Evolutionary conservation across 2,888 invertebrate genomes (phyloP).

Genomic region (Anoncus sp.): DNA sequence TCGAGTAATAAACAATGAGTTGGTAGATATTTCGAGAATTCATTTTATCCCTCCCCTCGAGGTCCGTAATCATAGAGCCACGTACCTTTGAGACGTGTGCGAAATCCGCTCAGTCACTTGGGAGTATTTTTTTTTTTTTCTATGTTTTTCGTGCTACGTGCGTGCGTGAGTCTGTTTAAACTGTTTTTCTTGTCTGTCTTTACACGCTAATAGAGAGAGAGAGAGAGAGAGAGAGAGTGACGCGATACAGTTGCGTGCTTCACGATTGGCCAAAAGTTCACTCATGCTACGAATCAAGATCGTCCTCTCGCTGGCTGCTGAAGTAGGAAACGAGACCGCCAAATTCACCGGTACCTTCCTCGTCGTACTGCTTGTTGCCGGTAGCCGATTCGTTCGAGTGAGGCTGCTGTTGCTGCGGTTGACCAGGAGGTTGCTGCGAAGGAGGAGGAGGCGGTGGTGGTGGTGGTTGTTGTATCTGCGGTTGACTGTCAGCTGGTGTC

Average conservation of each 20-base stretch:
- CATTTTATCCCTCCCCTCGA: slow-evolving; percentile 4
- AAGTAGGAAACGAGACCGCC: slow-evolving; percentile 96
- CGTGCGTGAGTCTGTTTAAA: background rate
- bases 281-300: slow-evolving; percentile 90
- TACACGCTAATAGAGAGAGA: background rate
- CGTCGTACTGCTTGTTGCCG: slow-evolving; percentile 83
- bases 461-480: slow-evolving; percentile 67
- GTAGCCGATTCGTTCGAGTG: slow-evolving; percentile 70
- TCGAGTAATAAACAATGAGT: slow-evolving; percentile 16
- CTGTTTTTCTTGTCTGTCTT: no score
- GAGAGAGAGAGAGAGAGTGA: slow-evolving; percentile 1
- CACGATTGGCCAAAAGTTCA: slow-evolving; percentile 78
- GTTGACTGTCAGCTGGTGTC: slow-evolving; percentile 70
- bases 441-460: slow-evolving; percentile 66
- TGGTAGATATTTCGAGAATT: background rate
- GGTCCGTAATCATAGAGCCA: slow-evolving; percentile 13
- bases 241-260: slow-evolving; percentile 30
- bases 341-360: slow-evolving; percentile 90
- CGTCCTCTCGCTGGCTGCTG: slow-evolving; percentile 95
- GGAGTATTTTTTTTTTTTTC: slow-evolving; percentile 9
- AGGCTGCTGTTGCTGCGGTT: slow-evolving; percentile 58
- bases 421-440: slow-evolving; percentile 53
- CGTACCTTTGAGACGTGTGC: slow-evolving; percentile 30
- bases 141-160: background rate
- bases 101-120: slow-evolving; percentile 21